A percentile compares a stretch with the other conserved stretches of the same genome.
Conservation (phyloP, 2,888 invertebrate genomes). For the Sepiola atlantica region DNA sequence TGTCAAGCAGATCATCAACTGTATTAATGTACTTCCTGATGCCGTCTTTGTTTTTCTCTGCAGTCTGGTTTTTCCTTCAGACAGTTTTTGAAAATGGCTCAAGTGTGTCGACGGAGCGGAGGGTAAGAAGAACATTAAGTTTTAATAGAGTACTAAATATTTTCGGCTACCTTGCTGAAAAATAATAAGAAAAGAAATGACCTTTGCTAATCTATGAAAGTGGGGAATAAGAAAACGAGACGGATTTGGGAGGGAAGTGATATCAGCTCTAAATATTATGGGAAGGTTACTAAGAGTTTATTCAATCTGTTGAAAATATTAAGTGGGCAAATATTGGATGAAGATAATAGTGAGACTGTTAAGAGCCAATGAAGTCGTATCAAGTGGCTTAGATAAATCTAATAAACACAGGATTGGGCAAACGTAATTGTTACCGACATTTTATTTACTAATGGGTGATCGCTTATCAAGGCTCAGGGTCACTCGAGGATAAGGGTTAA, state of each 20-base stretch:
- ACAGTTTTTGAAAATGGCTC: background rate
- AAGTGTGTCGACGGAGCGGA: background rate
- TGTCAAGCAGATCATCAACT: conserved; percentile 32
- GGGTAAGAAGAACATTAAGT: background rate
- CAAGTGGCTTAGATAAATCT: too few species aligned
- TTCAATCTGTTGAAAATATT: background rate
- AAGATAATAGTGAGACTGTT: too few species aligned
- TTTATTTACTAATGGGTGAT: too few species aligned
- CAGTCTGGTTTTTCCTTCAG: background rate
- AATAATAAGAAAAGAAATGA: background rate
- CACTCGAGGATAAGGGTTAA: too few species aligned
- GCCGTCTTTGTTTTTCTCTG: background rate
- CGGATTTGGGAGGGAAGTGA: background rate
- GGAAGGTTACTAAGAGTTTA: background rate
- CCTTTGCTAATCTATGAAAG: background rate
- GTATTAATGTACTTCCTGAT: background rate
- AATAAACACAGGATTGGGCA: too few species aligned
- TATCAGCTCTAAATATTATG: background rate
- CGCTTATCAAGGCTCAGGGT: too few species aligned
- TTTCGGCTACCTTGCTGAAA: background rate
- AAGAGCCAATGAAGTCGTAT: too few species aligned
- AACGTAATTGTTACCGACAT: too few species aligned
- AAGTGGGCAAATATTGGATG: background rate
- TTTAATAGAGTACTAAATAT: background rate
- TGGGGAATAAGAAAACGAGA: background rate